A percentile compares a stretch with the other conserved stretches of the same genome.
Conservation (phyloP, 2,797 vertebrate species). For the Myotis pilosus region DNA sequence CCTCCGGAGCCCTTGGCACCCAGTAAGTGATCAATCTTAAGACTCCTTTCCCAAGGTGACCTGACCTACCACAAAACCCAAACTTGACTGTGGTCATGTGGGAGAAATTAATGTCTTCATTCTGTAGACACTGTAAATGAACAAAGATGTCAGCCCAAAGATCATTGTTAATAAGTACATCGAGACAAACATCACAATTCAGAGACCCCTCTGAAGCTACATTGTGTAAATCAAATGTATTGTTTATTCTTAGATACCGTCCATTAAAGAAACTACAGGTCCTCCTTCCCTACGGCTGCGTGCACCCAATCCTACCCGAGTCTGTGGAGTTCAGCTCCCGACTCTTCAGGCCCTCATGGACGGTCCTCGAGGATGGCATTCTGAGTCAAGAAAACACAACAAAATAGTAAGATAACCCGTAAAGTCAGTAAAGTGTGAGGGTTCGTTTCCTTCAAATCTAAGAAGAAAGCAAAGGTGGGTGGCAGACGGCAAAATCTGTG, state of each 20-base stretch:
- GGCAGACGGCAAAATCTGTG: conserved; percentile 8
- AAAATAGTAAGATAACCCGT: conserved; percentile 26
- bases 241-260: neutral
- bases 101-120: too few relatives aligned
- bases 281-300: neutral
- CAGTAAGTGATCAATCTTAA: neutral
- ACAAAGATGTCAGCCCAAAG: neutral
- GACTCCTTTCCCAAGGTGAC: too few relatives aligned
- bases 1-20: neutral
- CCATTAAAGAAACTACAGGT: conserved; percentile 10
- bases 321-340: conserved; percentile 84
- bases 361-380: conserved; percentile 83
- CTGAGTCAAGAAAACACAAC: conserved; percentile 73
- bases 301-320: conserved; percentile 77
- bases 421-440: neutral
- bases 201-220: neutral
- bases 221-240: neutral
- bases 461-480: conserved; percentile 18
- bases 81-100: too few relatives aligned
- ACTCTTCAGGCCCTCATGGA: conserved; percentile 84
- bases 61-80: too few relatives aligned
- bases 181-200: neutral
- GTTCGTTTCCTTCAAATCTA: conserved; percentile 34
- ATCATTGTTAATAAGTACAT: neutral
- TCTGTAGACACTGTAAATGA: neutral